These are phyloP conservation scores for Glaucidium brasilianum DNA, from an alignment of 2,113 vertebrate species.

Conservation along the genomic window DNA sequence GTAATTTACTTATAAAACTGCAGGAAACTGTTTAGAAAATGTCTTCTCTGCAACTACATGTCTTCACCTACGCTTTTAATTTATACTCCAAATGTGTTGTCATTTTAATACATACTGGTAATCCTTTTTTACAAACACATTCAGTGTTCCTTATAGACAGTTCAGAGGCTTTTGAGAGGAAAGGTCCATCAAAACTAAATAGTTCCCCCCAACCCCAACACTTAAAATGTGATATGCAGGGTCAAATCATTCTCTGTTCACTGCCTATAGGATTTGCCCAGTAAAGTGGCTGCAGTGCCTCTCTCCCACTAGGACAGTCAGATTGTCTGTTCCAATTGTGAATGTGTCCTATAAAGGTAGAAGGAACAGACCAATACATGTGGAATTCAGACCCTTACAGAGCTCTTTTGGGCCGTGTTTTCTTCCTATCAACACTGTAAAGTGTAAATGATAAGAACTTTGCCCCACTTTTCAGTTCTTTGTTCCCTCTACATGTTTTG, in stretches of 20 bases:
- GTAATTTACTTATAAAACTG: background rate
- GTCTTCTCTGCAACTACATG: background rate
- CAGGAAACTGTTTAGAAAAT: background rate
- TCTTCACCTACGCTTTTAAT: background rate
- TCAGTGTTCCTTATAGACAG: accelerated
- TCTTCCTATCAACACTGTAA: background rate
- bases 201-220: background rate
- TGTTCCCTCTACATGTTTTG: background rate
- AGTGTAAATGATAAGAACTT: background rate
- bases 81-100: background rate
- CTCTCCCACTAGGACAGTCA: background rate
- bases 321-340: background rate
- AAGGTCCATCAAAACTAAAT: background rate
- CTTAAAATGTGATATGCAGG: background rate
- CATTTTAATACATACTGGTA: background rate
- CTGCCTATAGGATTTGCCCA: background rate
- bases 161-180: background rate
- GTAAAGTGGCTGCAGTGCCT: background rate
- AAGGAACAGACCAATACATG: accelerated
- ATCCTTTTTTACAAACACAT: background rate
- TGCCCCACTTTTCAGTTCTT: background rate
- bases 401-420: background rate
- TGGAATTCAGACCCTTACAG: background rate
- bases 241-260: background rate
- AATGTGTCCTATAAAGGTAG: background rate